Percentiles rank a stretch among this genome's conserved stretches.
Conservation (phyloP, 2,113 vertebrate species). For the Ranitomeya imitator region DNA sequence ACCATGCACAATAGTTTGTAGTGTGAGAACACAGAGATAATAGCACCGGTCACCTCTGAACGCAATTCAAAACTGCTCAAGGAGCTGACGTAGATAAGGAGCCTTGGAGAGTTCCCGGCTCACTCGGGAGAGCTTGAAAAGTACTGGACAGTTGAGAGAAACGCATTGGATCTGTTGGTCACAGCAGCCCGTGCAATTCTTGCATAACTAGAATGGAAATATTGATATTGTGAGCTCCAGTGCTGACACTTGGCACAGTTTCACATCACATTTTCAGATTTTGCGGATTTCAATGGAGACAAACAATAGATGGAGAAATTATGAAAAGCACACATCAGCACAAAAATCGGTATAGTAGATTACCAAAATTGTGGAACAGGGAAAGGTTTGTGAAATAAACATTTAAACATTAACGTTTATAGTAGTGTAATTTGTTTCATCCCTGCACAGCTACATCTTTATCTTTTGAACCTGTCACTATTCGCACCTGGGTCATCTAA, state of each 20-base stretch:
- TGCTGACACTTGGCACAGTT: neutral
- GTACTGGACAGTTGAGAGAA: constrained; percentile 91
- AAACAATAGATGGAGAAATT: neutral
- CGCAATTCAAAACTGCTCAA: constrained; percentile 90
- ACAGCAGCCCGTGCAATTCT: constrained; percentile 85
- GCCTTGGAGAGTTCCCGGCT: constrained; percentile 88
- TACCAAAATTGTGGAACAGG: neutral
- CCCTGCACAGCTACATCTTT: too few species aligned
- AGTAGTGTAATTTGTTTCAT: too few species aligned
- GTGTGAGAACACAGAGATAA: constrained; percentile 75
- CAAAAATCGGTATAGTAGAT: neutral
- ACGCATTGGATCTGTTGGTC: constrained; percentile 88
- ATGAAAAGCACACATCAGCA: neutral
- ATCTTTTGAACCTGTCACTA: too few species aligned
- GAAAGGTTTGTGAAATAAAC: neutral
- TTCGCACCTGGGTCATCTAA: too few species aligned
- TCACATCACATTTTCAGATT: neutral
- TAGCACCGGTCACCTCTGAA: constrained; percentile 77
- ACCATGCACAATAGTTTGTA: constrained; percentile 78
- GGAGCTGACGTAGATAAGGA: constrained; percentile 92
- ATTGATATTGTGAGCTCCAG: neutral
- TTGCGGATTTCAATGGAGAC: neutral
- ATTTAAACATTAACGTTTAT: too few species aligned
- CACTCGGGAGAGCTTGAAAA: constrained; percentile 90
- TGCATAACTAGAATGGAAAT: constrained; percentile 81